A percentile compares a stretch with the other conserved stretches of the same genome.
phyloP scores from a whole-genome alignment of 2,888 invertebrate species.

The Dicyrtoma fusca region DNA sequence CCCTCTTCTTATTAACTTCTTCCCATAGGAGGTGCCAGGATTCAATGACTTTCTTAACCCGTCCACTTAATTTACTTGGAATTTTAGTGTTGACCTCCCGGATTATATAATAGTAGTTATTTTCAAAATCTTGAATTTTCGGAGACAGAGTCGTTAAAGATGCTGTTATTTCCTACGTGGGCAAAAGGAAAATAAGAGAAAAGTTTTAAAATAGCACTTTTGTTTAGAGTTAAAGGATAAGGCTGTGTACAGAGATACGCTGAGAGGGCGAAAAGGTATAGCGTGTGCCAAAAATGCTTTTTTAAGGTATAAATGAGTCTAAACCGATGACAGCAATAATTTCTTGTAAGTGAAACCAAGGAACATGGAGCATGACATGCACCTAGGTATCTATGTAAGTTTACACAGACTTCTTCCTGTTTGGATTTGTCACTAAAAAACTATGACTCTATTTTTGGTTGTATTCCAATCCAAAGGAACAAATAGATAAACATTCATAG shows the following conservation, averaged over 20 bases:
- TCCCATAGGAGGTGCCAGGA: slow-evolving; percentile 29
- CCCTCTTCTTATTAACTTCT: slow-evolving; percentile 8
- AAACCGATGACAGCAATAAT: too few species aligned
- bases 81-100: slow-evolving; percentile 46
- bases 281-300: slow-evolving; percentile 22
- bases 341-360: too few species aligned
- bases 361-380: too few species aligned
- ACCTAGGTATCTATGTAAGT: too few species aligned
- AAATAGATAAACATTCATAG: too few species aligned
- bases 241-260: not conserved
- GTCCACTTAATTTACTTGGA: slow-evolving; percentile 45
- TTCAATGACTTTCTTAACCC: slow-evolving; percentile 46
- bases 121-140: slow-evolving; percentile 52
- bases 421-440: too few species aligned
- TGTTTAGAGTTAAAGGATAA: not conserved
- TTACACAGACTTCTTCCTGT: too few species aligned
- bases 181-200: not conserved
- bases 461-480: too few species aligned
- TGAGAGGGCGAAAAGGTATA: slow-evolving; percentile 2
- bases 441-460: too few species aligned
- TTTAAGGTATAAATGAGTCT: not conserved
- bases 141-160: slow-evolving; percentile 49
- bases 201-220: not conserved
- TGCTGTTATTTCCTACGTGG: slow-evolving; percentile 34
- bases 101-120: slow-evolving; percentile 50